Percentiles rank a stretch among this genome's conserved stretches.
Conservation (phyloP, 2,113 vertebrate genomes). For the Calidris pygmaea region DNA sequence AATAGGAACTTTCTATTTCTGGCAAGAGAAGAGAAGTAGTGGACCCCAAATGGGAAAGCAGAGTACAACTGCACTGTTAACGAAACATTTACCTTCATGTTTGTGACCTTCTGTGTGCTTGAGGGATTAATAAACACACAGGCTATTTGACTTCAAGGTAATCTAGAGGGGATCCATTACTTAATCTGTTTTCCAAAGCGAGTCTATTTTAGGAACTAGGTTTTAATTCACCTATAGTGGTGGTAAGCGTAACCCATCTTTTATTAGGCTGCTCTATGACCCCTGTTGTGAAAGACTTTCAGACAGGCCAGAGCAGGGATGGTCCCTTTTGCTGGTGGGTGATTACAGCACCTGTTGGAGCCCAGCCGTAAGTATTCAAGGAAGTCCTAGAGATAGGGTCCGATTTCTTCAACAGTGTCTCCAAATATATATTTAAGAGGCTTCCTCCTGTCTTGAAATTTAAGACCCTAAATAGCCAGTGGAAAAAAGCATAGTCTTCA, state of each 20-base stretch:
- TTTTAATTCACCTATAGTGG: neutral
- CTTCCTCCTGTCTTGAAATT: constrained; percentile 26
- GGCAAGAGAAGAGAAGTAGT: neutral
- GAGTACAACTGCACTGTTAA: neutral
- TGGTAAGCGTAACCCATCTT: neutral
- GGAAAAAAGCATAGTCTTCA: constrained; percentile 22
- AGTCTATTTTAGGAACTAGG: neutral
- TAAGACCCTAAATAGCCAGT: constrained; percentile 1
- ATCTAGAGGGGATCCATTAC: neutral
- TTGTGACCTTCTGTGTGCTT: neutral
- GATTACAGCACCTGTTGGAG: constrained; percentile 35
- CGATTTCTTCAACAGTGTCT: neutral
- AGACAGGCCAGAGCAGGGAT: neutral
- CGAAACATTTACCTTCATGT: neutral
- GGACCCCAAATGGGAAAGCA: neutral
- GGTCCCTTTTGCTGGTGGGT: neutral
- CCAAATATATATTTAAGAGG: constrained; percentile 14
- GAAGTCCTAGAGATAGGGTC: constrained; percentile 35
- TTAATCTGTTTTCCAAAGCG: constrained; percentile 22
- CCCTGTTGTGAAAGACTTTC: neutral
- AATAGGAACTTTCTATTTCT: neutral
- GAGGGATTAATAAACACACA: neutral
- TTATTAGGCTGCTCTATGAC: neutral
- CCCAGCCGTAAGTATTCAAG: constrained; percentile 30
- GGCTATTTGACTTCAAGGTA: neutral